A percentile compares a stretch with the other conserved stretches of the same genome.
These are phyloP conservation scores for Lordiphosa collinella DNA, from an alignment of 1,140 invertebrate species.

Conservation along the genomic window DNA sequence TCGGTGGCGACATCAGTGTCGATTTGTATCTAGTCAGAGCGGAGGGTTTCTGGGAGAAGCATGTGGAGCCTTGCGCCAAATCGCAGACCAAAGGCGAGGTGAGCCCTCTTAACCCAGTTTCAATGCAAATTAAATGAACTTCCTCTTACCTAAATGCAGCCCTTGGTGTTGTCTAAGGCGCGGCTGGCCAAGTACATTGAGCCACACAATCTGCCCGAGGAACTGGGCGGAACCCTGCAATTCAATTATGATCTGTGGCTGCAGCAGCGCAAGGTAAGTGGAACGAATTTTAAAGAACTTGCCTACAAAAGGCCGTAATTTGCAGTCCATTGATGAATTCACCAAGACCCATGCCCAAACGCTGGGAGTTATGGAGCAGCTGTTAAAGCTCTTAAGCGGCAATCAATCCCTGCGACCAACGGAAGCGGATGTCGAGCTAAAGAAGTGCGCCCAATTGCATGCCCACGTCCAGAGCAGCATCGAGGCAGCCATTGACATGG, in stretches of 20 bases:
- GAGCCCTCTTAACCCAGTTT: conserved; percentile 7
- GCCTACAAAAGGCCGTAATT: not conserved
- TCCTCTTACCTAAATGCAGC: conserved; percentile 80
- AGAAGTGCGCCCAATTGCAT: conserved; percentile 79
- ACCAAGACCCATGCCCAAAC: conserved; percentile 81
- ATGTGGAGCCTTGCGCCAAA: conserved; percentile 86
- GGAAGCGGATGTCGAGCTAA: conserved; percentile 80
- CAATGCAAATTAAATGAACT: not conserved
- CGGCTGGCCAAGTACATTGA: conserved; percentile 88
- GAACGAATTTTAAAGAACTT: not conserved
- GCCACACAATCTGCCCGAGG: conserved; percentile 86
- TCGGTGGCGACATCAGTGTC: conserved; percentile 80
- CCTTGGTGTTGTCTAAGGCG: conserved; percentile 83
- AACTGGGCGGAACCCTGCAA: conserved; percentile 87
- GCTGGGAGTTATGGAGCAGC: conserved; percentile 81
- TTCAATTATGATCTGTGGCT: conserved; percentile 92
- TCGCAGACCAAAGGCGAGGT: conserved; percentile 85
- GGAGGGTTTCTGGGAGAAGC: conserved; percentile 88
- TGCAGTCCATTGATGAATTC: conserved; percentile 84
- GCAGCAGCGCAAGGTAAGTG: conserved; percentile 88
- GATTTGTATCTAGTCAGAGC: conserved; percentile 84
- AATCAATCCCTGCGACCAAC: conserved; percentile 79
- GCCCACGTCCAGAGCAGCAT: conserved; percentile 77
- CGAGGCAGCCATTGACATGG: conserved; percentile 69
- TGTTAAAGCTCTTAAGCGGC: conserved; percentile 80